These are phyloP conservation scores for Gymnopithys bicolor DNA, from an alignment of 2,797 vertebrate species.

Conservation along the genomic window DNA sequence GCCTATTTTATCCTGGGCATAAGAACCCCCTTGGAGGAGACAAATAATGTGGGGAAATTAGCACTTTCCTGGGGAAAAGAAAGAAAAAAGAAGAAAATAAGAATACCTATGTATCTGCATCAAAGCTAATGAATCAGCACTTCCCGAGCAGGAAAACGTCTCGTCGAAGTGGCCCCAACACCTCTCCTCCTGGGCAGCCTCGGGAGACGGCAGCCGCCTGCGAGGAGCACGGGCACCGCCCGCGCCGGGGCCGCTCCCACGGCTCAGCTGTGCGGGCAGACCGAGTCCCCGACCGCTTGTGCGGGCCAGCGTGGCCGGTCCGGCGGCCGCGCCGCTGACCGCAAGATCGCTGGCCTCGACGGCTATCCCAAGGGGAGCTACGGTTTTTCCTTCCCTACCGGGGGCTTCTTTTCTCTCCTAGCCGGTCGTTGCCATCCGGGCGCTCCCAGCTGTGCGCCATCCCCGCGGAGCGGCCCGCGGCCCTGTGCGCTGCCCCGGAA, in stretches of 20 bases:
- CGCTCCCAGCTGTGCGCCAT: too few species aligned
- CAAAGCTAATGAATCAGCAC: slow-evolving; percentile 53
- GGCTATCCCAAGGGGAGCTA: too few species aligned
- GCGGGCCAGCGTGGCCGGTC: neutral
- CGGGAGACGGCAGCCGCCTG: neutral
- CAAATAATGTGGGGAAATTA: slow-evolving; percentile 51
- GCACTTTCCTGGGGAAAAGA: neutral
- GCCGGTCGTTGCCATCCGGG: too few species aligned
- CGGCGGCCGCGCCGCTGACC: neutral
- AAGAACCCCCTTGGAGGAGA: neutral
- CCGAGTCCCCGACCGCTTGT: neutral
- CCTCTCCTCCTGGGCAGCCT: neutral
- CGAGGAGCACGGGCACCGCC: neutral
- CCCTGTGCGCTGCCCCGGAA: neutral
- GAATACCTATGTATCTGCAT: neutral
- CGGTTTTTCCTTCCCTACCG: neutral
- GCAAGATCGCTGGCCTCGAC: neutral
- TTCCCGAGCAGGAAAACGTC: slow-evolving; percentile 45
- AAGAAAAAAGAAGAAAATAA: neutral
- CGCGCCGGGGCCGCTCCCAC: neutral
- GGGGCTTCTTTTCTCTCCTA: too few species aligned
- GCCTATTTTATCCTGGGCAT: slow-evolving; percentile 7
- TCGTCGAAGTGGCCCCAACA: neutral
- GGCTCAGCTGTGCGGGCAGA: neutral
- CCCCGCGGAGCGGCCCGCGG: neutral